Evolutionary conservation across 2,113 vertebrate species (phyloP).

Genomic region (Neotragus moschatus): DNA sequence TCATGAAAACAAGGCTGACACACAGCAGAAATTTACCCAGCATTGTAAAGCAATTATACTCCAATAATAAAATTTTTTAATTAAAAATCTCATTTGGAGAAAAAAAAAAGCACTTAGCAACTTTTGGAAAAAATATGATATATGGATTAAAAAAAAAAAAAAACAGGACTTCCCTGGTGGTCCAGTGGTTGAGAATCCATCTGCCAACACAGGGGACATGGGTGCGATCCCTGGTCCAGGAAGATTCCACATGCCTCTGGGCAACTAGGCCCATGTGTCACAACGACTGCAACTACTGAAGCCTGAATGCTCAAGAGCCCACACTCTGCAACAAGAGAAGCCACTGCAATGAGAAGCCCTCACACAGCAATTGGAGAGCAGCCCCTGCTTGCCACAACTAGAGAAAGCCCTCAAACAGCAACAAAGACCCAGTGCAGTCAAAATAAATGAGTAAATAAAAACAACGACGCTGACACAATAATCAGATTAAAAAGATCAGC

Average conservation of each 20-base stretch:
- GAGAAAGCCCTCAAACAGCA: not conserved
- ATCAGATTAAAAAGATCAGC: not conserved
- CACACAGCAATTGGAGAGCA: not conserved
- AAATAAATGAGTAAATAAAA: not conserved
- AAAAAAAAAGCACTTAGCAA: not conserved
- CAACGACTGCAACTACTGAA: not conserved
- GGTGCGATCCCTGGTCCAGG: not conserved
- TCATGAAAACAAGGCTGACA: not conserved
- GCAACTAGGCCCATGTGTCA: not conserved
- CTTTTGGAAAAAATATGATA: not conserved
- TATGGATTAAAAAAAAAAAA: not conserved
- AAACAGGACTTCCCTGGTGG: not conserved
- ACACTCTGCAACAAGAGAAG: not conserved
- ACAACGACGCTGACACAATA: not conserved
- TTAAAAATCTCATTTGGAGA: not conserved
- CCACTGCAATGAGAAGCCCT: not conserved
- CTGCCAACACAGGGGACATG: not conserved
- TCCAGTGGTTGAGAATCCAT: not conserved
- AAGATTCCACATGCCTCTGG: not conserved
- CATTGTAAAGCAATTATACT: not conserved
- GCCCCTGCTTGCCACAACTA: not conserved
- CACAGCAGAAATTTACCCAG: not conserved
- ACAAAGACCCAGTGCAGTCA: not conserved
- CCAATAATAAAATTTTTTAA: not conserved
- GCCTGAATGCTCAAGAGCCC: not conserved